These are phyloP conservation scores for Chloromyia formosa DNA, from an alignment of 2,888 invertebrate genomes.

Conservation along the genomic window DNA sequence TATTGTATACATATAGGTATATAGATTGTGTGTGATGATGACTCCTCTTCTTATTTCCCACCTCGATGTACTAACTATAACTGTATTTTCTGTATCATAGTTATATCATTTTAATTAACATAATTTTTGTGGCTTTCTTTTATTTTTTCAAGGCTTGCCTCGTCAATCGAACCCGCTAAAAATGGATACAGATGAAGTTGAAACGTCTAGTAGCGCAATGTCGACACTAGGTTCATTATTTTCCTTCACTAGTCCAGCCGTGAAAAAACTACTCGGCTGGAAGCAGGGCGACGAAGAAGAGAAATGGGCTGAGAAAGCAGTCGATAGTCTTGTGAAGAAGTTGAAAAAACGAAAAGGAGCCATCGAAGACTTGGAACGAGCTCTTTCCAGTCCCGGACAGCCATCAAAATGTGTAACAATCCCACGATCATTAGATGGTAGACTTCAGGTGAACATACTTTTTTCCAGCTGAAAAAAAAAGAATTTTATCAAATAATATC, in stretches of 20 bases:
- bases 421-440: conserved; percentile 93
- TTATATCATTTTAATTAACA: too few species aligned
- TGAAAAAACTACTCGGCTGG: conserved; percentile 96
- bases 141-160: too few species aligned
- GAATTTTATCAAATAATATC: not conserved
- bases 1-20: too few species aligned
- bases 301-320: conserved; percentile 99
- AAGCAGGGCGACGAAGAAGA: conserved; percentile 98
- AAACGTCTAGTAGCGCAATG: conserved; percentile 88
- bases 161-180: conserved; percentile 63
- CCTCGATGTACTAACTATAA: too few species aligned
- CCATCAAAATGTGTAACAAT: conserved; percentile 99
- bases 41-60: too few species aligned
- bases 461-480: not conserved
- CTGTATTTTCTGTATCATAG: too few species aligned
- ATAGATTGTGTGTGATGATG: too few species aligned
- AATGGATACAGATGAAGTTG: conserved; percentile 88
- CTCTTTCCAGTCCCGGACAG: conserved; percentile 92
- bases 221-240: conserved; percentile 93
- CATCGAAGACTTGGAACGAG: conserved; percentile 91
- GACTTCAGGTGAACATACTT: conserved; percentile 79
- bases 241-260: conserved; percentile 96
- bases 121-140: too few species aligned
- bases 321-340: conserved; percentile 96
- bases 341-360: conserved; percentile 95